phyloP scores from a whole-genome alignment of 2,797 vertebrate genomes.

The Dicrostonyx torquatus region DNA sequence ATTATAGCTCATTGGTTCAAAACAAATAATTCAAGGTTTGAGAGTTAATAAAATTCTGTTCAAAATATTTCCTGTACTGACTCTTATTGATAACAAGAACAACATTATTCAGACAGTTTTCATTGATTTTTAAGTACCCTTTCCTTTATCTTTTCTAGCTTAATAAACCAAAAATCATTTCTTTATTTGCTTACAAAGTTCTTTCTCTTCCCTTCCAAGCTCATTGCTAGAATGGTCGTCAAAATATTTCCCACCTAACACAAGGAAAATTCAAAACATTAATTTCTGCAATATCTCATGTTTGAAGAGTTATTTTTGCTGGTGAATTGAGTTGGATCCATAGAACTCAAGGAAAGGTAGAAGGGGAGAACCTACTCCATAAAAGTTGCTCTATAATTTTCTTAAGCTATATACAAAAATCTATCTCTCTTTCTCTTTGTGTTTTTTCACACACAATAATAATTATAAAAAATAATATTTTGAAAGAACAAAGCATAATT shows the following conservation, averaged over 20 bases:
- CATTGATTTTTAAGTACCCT: conserved; percentile 9
- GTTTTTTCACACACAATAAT: neutral
- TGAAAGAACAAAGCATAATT: neutral
- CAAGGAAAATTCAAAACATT: neutral
- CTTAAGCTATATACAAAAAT: neutral
- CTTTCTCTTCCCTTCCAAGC: conserved; percentile 3
- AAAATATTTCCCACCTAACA: conserved; percentile 19
- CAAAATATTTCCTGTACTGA: neutral
- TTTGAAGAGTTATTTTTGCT: neutral
- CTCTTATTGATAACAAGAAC: neutral
- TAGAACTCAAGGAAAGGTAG: neutral
- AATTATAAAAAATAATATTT: neutral
- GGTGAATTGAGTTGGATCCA: neutral
- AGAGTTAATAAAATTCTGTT: conserved; percentile 25
- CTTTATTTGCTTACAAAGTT: neutral
- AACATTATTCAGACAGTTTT: conserved; percentile 27
- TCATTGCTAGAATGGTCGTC: neutral
- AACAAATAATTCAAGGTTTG: neutral
- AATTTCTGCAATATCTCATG: neutral
- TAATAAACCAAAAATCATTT: conserved; percentile 24
- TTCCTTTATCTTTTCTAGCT: neutral
- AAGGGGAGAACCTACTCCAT: neutral
- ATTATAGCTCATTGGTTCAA: neutral
- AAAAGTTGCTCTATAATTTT: neutral
- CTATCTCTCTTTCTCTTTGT: neutral